phyloP scores from a whole-genome alignment of 2,113 vertebrate genomes.

The Trematomus loennbergii region DNA sequence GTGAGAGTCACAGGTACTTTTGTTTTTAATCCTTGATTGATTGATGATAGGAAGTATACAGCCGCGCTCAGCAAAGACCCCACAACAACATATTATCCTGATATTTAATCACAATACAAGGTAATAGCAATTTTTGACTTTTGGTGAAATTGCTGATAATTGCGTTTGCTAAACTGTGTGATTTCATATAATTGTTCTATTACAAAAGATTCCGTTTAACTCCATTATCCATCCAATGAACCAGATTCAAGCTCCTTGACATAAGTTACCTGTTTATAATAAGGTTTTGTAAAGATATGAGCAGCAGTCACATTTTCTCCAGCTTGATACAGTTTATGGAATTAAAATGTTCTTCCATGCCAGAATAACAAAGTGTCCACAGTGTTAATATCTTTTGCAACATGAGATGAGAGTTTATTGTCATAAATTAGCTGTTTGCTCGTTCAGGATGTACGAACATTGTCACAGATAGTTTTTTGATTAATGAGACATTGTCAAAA shows the following conservation, averaged over 20 bases:
- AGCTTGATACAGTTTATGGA: not conserved
- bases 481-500: too few species aligned
- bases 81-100: too few species aligned
- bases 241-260: not conserved
- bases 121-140: too few species aligned
- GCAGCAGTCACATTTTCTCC: not conserved
- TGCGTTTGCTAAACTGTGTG: too few species aligned
- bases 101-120: too few species aligned
- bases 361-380: not conserved
- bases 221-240: not conserved
- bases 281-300: not conserved
- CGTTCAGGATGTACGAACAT: too few species aligned
- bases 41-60: not conserved
- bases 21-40: not conserved
- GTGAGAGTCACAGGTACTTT: not conserved
- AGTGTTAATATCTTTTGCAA: not conserved
- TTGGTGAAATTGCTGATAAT: too few species aligned
- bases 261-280: too few species aligned
- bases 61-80: not conserved
- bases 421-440: not conserved
- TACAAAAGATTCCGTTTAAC: too few species aligned
- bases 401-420: not conserved
- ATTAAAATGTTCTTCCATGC: not conserved
- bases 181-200: too few species aligned
- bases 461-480: too few species aligned